Base-by-base conservation (phyloP, 2,797 vertebrate genomes). In the Ibycter americanus region DNA sequence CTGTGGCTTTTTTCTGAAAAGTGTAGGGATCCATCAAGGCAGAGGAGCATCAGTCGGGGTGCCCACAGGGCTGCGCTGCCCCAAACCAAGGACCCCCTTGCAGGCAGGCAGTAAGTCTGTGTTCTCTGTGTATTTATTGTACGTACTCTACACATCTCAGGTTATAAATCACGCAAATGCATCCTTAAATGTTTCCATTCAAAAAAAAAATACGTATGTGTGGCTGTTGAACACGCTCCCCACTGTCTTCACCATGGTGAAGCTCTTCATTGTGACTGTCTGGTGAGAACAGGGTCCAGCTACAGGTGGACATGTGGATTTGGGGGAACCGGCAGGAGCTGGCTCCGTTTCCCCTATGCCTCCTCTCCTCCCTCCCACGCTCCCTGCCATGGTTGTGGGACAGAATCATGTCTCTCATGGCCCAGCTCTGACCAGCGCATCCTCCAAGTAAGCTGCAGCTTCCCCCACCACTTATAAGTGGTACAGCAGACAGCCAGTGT, bases 301-400 rank as follows among this genome's bases (percentile, higher is more conserved):
- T 34, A 9, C 25, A 25, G 42, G 54, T 31, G n/a, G 66, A 58
- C 0, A 1, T 31, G 29, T 22, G 34, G 51, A 51, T 51, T 46
- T 70, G 14, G 62, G 25, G 40, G 55, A 66, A 86, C 8, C 0
- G 1, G 46, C 51, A 61, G 40, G 46, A 79, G 23, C 32, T 49
- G 56, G 25, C 7, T 70, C 25, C 1, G 0, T 20, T 68, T 29
- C 51, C 22, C 19, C 14, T 3, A 2, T 0, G 1, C 29, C 17
- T 79, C 31, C 22, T 79, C 23, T 74, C 21, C 32, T 34, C 34
- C 27, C 31, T 77, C 22, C 38, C 29, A 38, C 1, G 1, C 14
- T 56, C n/a, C 38, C 11, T 2, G 0, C 23, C 52, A 54, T 5
- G 7, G 32, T 32, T 78, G 56, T 0, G 1, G 66, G 12, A 55